Evolutionary conservation across 2,113 vertebrate species (phyloP).

Genomic region (Pygathrix nemaeus): DNA sequence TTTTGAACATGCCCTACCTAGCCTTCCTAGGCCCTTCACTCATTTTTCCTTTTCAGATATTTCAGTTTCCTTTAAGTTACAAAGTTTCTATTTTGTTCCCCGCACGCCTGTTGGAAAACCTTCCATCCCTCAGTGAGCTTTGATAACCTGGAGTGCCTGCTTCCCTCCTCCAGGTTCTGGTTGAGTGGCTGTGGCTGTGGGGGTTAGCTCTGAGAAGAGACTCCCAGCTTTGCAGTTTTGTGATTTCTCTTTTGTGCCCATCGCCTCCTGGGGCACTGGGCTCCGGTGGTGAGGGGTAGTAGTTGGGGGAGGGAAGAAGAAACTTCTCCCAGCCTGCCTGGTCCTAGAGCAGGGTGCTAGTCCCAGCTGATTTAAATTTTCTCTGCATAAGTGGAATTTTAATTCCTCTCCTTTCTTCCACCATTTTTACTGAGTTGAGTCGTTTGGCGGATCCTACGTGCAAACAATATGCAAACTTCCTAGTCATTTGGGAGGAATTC

Average conservation of each 20-base stretch:
- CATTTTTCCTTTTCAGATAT: neutral
- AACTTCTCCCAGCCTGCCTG: neutral
- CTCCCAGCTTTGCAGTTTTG: constrained; percentile 61
- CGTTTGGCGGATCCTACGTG: neutral
- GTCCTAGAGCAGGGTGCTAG: neutral
- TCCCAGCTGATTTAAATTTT: constrained; percentile 38
- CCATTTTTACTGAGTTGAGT: neutral
- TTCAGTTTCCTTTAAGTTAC: constrained; percentile 9
- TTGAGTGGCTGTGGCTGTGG: constrained; percentile 49
- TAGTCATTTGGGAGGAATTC: constrained; percentile 12
- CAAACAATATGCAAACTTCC: constrained; percentile 31
- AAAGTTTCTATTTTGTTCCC: constrained; percentile 23
- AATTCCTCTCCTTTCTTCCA: constrained; percentile 3
- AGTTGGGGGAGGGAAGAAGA: neutral
- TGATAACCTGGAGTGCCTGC: neutral
- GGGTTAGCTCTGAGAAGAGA: constrained; percentile 18
- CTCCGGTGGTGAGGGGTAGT: neutral
- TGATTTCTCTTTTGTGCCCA: constrained; percentile 73
- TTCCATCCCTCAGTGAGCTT: neutral
- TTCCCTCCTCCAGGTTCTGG: constrained; percentile 62
- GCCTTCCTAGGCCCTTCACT: neutral
- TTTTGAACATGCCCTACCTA: neutral
- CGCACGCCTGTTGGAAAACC: neutral
- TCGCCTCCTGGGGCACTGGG: constrained; percentile 46
- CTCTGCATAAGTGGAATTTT: constrained; percentile 51